Percentiles rank a stretch among this genome's conserved stretches.
Evolutionary conservation across 2,797 vertebrate genomes (phyloP).

Genomic region (Pangasius djambal): DNA sequence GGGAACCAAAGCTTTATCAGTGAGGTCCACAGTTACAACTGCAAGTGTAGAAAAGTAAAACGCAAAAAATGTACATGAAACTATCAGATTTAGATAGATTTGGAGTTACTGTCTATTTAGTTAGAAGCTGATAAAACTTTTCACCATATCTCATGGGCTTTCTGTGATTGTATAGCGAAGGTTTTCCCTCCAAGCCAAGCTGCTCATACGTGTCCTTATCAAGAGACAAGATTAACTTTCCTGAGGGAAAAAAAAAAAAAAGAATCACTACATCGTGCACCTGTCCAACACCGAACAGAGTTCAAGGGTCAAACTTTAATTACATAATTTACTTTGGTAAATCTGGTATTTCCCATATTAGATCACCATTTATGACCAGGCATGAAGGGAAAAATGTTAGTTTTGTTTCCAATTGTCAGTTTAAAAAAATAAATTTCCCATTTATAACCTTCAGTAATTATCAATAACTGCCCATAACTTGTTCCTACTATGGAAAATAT

Average conservation of each 20-base stretch:
- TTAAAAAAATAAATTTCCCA: not conserved
- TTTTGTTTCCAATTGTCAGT: not conserved
- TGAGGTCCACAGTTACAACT: conserved; percentile 87
- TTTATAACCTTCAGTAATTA: not conserved
- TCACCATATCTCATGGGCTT: conserved; percentile 82
- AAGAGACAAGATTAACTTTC: conserved; percentile 79
- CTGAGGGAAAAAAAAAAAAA: conserved; percentile 19
- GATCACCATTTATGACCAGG: not conserved
- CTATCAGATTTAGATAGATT: not conserved
- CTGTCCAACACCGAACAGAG: not conserved
- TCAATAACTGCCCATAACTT: not conserved
- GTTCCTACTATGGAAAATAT: not conserved
- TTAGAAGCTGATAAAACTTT: conserved; percentile 54
- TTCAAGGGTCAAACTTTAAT: not conserved
- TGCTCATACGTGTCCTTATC: conserved; percentile 91
- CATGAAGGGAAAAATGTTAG: not conserved
- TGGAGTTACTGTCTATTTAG: not conserved
- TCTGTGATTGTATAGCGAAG: conserved; percentile 83
- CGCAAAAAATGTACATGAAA: not conserved
- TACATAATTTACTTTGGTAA: not conserved
- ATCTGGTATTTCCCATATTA: not conserved
- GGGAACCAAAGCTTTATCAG: conserved; percentile 73
- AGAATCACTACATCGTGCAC: not conserved
- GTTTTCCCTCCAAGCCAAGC: conserved; percentile 85
- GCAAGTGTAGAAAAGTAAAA: conserved; percentile 47